Evolutionary conservation across 1,140 invertebrate species (phyloP), one percentile per base, ranked within the genome.

Genomic region (Zaprionus camerounensis): DNA sequence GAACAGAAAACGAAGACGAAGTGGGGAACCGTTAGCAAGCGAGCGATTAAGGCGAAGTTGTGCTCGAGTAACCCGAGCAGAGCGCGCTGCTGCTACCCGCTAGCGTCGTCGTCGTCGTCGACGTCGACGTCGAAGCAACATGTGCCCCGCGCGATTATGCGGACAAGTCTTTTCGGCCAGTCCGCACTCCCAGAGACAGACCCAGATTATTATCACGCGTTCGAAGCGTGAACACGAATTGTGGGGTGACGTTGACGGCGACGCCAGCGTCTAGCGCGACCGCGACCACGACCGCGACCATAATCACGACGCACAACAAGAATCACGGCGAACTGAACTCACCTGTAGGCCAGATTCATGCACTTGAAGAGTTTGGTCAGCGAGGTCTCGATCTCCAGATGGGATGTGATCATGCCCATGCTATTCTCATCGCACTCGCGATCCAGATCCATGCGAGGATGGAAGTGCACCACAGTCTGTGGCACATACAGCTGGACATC

Each of bases 261-360:
- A 24, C 46, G 46, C 20, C 9, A 12, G 2, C 46, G 46, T 5
- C 20, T 9, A 12, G 9, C 28, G 2, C 41, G 41, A 17, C 41
- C 41, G 3, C 41, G n/a, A n/a, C n/a, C n/a, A n/a, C n/a, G n/a
- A n/a, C n/a, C n/a, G n/a, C n/a, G n/a, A n/a, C n/a, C n/a, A n/a
- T n/a, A 3, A 44, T 1, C 41, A 17, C 5, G 5, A 44, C 5
- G n/a, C 9, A 34, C 31, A 20, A 22, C 55, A 56, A 56, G 15
- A 56, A 46, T 4, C 24, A 20, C 11, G 12, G 12, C 2, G 22
- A 28, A 20, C 11, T 56, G 56, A 20, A 92, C 94, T 94, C 94
- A 99, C 98, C 97, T 98, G 95, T 99, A 99, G 28, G 98, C 98
- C 74, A 99, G 94, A 71, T 97, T 97, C 97, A 99, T 98, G 93